Evolutionary conservation across 2,888 invertebrate species (phyloP), one percentile per base, ranked within the genome.

Genomic region (Scaptomyza tumidula): DNA sequence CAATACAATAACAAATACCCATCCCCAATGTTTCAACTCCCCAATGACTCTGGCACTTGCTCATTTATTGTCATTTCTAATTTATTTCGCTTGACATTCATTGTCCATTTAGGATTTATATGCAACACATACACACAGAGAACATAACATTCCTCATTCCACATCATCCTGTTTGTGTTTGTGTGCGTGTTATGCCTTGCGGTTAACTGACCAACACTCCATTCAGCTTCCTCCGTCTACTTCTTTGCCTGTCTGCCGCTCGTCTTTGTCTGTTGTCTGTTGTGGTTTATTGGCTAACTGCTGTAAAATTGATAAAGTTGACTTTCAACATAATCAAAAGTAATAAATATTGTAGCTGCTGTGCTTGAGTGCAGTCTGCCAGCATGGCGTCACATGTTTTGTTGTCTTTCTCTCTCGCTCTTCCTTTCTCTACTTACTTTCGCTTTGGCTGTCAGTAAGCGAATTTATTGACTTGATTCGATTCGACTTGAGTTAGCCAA

Each of bases 231-330:
- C 43, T 24, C 13, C 2, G 37, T n/a, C 16, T 13, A 54, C n/a
- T 53, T 19, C 5, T 7, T 9, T 16, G 37, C 52, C 55, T n/a
- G 16, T 9, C 46, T 52, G 46, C 46, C 50, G 41, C 50, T 41
- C 60, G 53, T 41, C 39, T 56, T 50, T 53, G 49, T 14, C 9
- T 53, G 71, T 65, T 83, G 83, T 76, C 71, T 66, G 69, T 64
- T 86, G 88, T 80, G 85, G 86, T 86, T 85, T 85, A 85, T 85
- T 80, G 85, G 84, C 83, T 78, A 80, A 86, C 83, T 85, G 83
- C 86, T 85, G 88, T 85, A 85, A 85, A 85, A 88, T 85, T 88
- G 88, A 85, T 85, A 88, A 85, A 88, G 85, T 86, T 85, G 86
- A 88, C 88, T 85, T 78, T 75, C 83, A 88, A 85, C 85, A 85